Evolutionary conservation across 1,140 invertebrate species (phyloP), one percentile per base, ranked within the genome.

Genomic region (Cydia amplana): DNA sequence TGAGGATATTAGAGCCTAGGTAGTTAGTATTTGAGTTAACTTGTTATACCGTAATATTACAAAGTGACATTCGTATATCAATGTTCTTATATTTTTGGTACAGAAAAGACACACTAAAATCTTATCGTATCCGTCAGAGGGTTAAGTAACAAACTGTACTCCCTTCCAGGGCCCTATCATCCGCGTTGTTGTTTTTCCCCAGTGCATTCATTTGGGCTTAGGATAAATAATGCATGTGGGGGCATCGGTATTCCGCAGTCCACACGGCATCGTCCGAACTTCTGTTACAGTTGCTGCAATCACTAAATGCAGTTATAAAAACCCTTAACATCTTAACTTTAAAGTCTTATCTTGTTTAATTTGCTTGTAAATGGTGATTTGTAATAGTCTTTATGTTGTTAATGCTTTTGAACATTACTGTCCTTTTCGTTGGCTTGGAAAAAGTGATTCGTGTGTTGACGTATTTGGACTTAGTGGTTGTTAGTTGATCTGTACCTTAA

Each of bases 161-260:
- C 60, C 75, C 64, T 60, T 32, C 63, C n/a, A 76, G 72, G 25
- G 72, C 49, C 2, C 20, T 64, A 32, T 72, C 2, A 40, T 64
- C 60, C 32, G 14, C 74, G 75, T 76, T 75, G 80, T 85, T 85
- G 85, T 91, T 87, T 90, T 89, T 90, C 82, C 89, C 79, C 78
- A 82, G 81, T 90, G 88, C 88, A 90, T 91, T 90, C 87, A 90
- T 89, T 88, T 89, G 80, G 85, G 83, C 87, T 91, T 91, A 91
- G 86, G 79, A 91, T 91, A 90, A 89, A 91, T 91, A 91, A 91
- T 91, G 88, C 86, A 91, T 91, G 82, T 82, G 80, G 83, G 85
- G 84, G 83, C 86, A 91, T 91, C 85, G 85, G 85, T 88, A 91
- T 91, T 88, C 89, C 65, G 85, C 87, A 91, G 90, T 88, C 89